Evolutionary conservation across 2,113 vertebrate species (phyloP).

Genomic region (Mystacornis crossleyi): DNA sequence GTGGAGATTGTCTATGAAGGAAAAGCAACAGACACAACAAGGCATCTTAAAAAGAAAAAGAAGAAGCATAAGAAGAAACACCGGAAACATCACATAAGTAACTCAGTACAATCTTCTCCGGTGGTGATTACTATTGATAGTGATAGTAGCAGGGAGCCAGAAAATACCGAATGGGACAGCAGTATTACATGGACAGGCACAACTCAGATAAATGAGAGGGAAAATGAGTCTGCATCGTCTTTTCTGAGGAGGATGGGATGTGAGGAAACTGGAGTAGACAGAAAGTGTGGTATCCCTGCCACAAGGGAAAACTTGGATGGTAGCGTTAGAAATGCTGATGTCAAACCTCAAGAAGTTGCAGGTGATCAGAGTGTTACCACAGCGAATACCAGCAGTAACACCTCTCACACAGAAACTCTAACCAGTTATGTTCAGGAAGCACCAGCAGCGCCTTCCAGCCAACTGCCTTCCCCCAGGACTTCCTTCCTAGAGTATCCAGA

Average conservation of each 20-base stretch:
- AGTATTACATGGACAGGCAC: conserved; percentile 31
- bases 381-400: background rate
- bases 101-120: conserved; percentile 55
- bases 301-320: background rate
- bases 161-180: background rate
- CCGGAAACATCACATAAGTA: conserved; percentile 68
- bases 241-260: background rate
- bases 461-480: conserved; percentile 41
- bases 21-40: conserved; percentile 68
- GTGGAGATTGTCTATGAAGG: conserved; percentile 85
- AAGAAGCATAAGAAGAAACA: conserved; percentile 91
- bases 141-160: conserved; percentile 81
- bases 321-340: background rate
- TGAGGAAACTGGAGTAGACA: conserved; percentile 27
- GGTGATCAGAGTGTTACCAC: background rate
- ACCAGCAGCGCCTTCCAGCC: conserved; percentile 43
- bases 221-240: background rate
- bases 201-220: background rate
- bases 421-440: background rate
- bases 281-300: background rate
- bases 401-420: background rate
- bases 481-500: conserved; percentile 49
- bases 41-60: conserved; percentile 86
- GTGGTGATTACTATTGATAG: conserved; percentile 88
- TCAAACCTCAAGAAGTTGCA: background rate